Percentiles rank a stretch among this genome's conserved stretches.
phyloP scores from a whole-genome alignment of 2,888 invertebrate species.

The Lymantria dispar region DNA sequence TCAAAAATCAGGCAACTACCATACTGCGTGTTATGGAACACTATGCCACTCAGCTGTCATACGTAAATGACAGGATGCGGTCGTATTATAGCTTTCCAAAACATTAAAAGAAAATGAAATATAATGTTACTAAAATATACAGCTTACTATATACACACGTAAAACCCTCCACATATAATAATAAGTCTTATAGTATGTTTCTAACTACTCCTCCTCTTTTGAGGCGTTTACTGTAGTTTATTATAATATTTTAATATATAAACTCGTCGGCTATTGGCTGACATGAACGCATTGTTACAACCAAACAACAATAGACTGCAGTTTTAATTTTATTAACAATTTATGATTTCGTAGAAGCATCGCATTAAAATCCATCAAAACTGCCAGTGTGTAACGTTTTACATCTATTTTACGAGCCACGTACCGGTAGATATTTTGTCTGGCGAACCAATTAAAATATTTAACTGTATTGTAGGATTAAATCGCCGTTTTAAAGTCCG shows the following conservation, averaged over 20 bases:
- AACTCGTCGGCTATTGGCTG: neutral
- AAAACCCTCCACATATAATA: too few species aligned
- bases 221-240: neutral
- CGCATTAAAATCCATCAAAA: slow-evolving; percentile 15
- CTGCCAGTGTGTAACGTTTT: slow-evolving; percentile 25
- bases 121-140: too few species aligned
- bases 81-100: too few species aligned
- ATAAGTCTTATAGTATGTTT: too few species aligned
- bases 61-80: too few species aligned
- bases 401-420: slow-evolving; percentile 40
- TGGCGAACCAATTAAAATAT: slow-evolving; percentile 65
- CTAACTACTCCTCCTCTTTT: neutral
- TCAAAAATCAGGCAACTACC: too few species aligned
- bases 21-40: too few species aligned
- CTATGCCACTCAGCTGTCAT: too few species aligned
- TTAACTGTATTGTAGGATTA: slow-evolving; percentile 53
- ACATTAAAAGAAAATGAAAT: too few species aligned
- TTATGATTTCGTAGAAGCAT: slow-evolving; percentile 40
- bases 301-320: slow-evolving; percentile 26
- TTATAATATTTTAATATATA: neutral
- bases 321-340: slow-evolving; percentile 24
- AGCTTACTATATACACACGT: too few species aligned
- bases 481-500: slow-evolving; percentile 65
- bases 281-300: slow-evolving; percentile 1
- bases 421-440: slow-evolving; percentile 38